These are phyloP conservation scores for Conchocele bisecta DNA, from an alignment of 2,888 invertebrate genomes.

Conservation along the genomic window DNA sequence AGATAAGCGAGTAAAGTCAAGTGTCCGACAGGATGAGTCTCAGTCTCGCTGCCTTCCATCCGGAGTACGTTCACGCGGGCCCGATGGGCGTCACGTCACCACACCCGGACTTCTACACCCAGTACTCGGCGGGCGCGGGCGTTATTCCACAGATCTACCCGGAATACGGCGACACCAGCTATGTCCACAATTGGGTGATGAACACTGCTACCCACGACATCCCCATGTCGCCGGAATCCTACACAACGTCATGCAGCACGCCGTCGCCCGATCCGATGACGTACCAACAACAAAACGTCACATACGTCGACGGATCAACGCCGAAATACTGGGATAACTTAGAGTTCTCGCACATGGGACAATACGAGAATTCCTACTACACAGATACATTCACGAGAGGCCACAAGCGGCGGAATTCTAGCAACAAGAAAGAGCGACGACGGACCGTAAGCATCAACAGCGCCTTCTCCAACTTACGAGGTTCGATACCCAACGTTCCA, in stretches of 20 bases:
- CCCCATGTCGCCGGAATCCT: constrained; percentile 67
- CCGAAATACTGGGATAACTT: constrained; percentile 31
- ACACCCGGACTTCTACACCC: constrained; percentile 49
- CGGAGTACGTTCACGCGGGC: constrained; percentile 73
- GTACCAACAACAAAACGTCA: constrained; percentile 9
- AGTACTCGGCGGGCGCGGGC: constrained; percentile 64
- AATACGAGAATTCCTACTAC: constrained; percentile 52
- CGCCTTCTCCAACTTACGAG: constrained; percentile 95
- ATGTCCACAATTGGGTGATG: constrained; percentile 75
- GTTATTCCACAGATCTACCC: too few relatives aligned
- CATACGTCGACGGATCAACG: constrained; percentile 25
- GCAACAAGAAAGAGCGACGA: constrained; percentile 96
- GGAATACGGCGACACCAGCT: constrained; percentile 66
- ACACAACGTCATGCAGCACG: constrained; percentile 42
- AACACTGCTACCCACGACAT: constrained; percentile 61
- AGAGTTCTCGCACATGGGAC: constrained; percentile 35
- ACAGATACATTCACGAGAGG: constrained; percentile 68
- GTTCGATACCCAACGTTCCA: constrained; percentile 98
- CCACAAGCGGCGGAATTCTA: constrained; percentile 85
- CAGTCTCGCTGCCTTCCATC: constrained; percentile 75
- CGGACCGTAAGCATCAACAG: constrained; percentile 97
- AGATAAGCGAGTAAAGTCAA: constrained; percentile 46
- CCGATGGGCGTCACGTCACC: constrained; percentile 60
- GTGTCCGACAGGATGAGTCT: constrained; percentile 69
- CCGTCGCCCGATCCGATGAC: constrained; percentile 29